Percentiles rank a stretch among this genome's conserved stretches.
These are phyloP conservation scores for Drosophila kikkawai DNA, from an alignment of 1,140 invertebrate genomes.

Conservation along the genomic window DNA sequence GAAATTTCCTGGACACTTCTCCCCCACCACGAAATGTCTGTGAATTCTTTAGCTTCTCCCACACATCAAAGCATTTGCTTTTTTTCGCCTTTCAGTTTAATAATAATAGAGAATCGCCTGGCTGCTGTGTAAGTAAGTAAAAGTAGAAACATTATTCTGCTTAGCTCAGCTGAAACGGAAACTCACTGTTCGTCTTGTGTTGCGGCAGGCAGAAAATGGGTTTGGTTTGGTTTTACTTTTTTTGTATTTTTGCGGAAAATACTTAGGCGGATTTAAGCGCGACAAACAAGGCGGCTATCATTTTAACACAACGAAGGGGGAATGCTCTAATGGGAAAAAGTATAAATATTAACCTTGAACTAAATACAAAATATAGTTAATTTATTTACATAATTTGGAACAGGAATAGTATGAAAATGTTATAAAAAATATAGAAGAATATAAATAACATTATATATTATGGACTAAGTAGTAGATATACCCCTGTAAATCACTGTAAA, in stretches of 20 bases:
- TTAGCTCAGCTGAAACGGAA: constrained; percentile 83
- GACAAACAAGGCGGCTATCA: constrained; percentile 63
- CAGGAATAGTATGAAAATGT: too few relatives aligned
- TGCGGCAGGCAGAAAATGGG: constrained; percentile 54
- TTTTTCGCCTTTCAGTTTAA: constrained; percentile 60
- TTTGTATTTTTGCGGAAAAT: constrained; percentile 52
- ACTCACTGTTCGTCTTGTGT: constrained; percentile 62
- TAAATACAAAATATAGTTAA: neutral
- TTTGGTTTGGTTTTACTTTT: constrained; percentile 5
- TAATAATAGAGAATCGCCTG: constrained; percentile 75
- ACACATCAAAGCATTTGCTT: constrained; percentile 64
- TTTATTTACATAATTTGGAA: too few relatives aligned
- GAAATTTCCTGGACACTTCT: constrained; percentile 20
- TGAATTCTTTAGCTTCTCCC: constrained; percentile 27
- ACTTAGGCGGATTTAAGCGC: constrained; percentile 79
- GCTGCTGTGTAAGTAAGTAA: constrained; percentile 59
- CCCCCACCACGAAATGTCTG: constrained; percentile 5
- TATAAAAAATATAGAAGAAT: neutral
- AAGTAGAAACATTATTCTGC: constrained; percentile 80
- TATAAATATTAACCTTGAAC: neutral
- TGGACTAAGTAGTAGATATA: neutral
- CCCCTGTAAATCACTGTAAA: constrained; percentile 20
- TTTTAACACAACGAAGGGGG: neutral
- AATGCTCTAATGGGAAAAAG: constrained; percentile 13
- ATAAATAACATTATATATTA: neutral